Evolutionary conservation across 1,140 invertebrate genomes (phyloP).

Genomic region (Chlorops oryzae): DNA sequence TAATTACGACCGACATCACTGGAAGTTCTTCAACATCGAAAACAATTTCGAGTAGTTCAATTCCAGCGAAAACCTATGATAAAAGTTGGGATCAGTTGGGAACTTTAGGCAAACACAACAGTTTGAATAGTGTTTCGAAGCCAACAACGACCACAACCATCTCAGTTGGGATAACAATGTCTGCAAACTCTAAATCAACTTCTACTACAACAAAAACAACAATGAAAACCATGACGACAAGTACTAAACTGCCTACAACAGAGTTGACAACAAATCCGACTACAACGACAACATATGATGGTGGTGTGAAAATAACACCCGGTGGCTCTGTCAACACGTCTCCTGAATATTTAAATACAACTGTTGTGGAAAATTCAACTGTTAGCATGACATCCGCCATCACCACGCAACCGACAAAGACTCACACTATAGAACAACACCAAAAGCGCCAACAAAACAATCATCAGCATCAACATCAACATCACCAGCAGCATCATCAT

Average conservation of each 20-base stretch:
- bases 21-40: neutral
- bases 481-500: slow-evolving; percentile 29
- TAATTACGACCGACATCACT: slow-evolving; percentile 5
- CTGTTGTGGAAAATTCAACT: slow-evolving; percentile 11
- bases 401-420: slow-evolving; percentile 12
- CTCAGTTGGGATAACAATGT: neutral
- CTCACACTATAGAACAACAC: too few species aligned
- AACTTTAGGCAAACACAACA: too few species aligned
- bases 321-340: too few species aligned
- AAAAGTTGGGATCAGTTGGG: too few species aligned
- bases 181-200: neutral
- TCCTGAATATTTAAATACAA: too few species aligned
- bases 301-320: too few species aligned
- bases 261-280: slow-evolving; percentile 8
- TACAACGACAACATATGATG: too few species aligned
- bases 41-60: neutral
- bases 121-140: too few species aligned
- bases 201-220: slow-evolving; percentile 14
- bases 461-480: too few species aligned
- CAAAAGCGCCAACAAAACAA: too few species aligned
- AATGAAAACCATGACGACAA: neutral
- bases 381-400: slow-evolving; percentile 17
- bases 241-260: slow-evolving; percentile 10
- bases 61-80: too few species aligned
- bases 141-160: neutral